Evolutionary conservation across 1,140 invertebrate species (phyloP).

Genomic region (Tribolium castaneum): DNA sequence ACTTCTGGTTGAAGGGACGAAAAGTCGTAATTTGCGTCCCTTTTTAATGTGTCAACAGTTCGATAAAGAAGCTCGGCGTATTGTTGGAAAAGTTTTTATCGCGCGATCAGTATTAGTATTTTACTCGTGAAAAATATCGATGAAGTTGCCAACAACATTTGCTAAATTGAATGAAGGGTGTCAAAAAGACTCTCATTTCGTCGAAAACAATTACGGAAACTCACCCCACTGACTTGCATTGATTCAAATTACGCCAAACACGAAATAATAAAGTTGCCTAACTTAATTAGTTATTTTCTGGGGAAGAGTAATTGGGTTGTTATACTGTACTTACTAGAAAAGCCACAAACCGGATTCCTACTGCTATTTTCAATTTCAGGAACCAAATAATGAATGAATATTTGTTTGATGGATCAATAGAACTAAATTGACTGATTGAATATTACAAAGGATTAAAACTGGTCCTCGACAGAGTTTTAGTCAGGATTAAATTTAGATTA

Average conservation of each 20-base stretch:
- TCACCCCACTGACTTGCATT: no score
- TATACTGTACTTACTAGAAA: no score
- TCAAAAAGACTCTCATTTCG: background rate
- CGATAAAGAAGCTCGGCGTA: background rate
- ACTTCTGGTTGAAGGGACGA: background rate
- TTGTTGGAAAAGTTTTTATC: slow-evolving; percentile 20
- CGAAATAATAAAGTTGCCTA: no score
- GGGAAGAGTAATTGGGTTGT: no score
- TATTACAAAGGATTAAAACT: background rate
- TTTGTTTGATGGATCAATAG: background rate
- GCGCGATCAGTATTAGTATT: slow-evolving; percentile 21
- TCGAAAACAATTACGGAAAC: background rate
- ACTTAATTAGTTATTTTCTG: no score
- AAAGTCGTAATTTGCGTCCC: slow-evolving; percentile 7
- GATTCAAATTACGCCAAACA: no score
- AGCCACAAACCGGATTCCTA: background rate
- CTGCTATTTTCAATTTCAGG: background rate
- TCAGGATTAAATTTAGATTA: background rate
- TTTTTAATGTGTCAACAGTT: slow-evolving; percentile 15
- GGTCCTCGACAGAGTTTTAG: background rate
- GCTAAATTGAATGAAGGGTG: slow-evolving; percentile 14
- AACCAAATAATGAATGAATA: background rate
- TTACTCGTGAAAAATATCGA: slow-evolving; percentile 17
- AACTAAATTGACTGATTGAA: background rate
- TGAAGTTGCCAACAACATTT: background rate